Percentiles rank a stretch among this genome's conserved stretches.
phyloP scores from a whole-genome alignment of 2,797 vertebrate genomes.

The Podargus strigoides region DNA sequence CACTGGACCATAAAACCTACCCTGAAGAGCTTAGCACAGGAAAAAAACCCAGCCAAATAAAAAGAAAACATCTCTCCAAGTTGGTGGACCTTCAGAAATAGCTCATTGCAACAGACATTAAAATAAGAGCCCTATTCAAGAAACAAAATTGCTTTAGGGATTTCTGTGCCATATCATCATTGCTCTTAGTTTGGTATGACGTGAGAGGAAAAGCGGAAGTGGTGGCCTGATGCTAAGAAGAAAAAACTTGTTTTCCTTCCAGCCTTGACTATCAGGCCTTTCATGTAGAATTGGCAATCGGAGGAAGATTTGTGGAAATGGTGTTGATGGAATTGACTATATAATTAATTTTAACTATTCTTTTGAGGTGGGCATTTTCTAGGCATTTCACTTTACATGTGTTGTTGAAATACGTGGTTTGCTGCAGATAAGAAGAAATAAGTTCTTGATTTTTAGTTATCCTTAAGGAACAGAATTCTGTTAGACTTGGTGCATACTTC shows the following conservation, averaged over 20 bases:
- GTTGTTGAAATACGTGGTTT: neutral
- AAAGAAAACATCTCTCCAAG: neutral
- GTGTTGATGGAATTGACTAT: neutral
- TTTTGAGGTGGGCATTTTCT: neutral
- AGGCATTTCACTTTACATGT: neutral
- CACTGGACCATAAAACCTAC: constrained; percentile 3
- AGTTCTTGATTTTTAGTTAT: neutral
- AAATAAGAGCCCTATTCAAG: neutral
- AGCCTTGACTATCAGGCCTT: neutral
- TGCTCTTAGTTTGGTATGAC: neutral
- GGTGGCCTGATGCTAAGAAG: neutral
- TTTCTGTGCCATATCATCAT: neutral
- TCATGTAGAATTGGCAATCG: neutral
- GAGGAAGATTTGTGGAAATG: neutral
- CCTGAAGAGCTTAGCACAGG: neutral
- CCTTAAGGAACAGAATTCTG: neutral
- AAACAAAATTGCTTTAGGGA: constrained; percentile 1
- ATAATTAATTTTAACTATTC: neutral
- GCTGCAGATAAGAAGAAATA: neutral
- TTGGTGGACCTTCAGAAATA: neutral
- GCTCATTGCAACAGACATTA: neutral
- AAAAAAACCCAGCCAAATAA: neutral
- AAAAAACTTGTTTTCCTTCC: neutral
- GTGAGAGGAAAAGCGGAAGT: neutral
- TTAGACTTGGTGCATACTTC: neutral